These are phyloP conservation scores for Eilema griseolum DNA, from an alignment of 2,888 invertebrate genomes.

Conservation along the genomic window DNA sequence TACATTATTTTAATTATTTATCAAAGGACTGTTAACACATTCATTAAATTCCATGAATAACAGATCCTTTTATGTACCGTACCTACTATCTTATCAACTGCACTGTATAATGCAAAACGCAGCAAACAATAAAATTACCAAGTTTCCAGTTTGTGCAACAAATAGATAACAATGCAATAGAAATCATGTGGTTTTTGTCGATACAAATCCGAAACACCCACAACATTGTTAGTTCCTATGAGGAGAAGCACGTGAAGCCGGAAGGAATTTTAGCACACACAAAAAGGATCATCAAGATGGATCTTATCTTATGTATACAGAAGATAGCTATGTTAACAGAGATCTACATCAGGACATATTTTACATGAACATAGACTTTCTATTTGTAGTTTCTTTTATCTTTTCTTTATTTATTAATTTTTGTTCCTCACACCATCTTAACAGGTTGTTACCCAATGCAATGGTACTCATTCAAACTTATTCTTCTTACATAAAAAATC, in stretches of 20 bases:
- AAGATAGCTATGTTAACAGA: not conserved
- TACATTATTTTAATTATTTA: not conserved
- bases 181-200: not conserved
- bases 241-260: not conserved
- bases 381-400: too few species aligned
- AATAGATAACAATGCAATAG: too few species aligned
- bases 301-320: not conserved
- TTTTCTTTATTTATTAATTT: too few species aligned
- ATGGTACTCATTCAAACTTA: too few species aligned
- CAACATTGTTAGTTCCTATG: not conserved
- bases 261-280: not conserved
- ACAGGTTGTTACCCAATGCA: too few species aligned
- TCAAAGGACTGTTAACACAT: slow-evolving; percentile 29
- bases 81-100: slow-evolving; percentile 47
- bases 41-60: slow-evolving; percentile 40
- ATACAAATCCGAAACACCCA: not conserved
- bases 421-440: too few species aligned
- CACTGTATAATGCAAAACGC: slow-evolving; percentile 25
- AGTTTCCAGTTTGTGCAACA: slow-evolving; percentile 23
- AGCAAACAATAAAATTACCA: slow-evolving; percentile 40
- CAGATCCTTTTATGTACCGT: slow-evolving; percentile 35
- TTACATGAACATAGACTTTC: too few species aligned
- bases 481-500: too few species aligned
- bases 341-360: too few species aligned
- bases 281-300: not conserved